Base-by-base conservation (phyloP, 2,797 vertebrate species). In the Yasuhikotakia modesta region DNA sequence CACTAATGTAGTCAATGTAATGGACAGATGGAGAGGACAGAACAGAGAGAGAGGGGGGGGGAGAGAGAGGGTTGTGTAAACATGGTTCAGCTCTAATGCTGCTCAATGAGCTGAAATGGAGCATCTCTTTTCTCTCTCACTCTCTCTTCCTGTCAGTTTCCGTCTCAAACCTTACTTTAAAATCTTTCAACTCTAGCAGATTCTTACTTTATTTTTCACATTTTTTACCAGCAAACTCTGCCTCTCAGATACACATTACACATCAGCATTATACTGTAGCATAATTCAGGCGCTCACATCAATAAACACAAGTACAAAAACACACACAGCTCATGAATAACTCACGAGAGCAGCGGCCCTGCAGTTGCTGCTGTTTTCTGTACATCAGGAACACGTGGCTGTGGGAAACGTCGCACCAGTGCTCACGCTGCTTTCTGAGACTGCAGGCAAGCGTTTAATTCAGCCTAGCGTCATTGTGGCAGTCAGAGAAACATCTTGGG, bases 21-120 rank as follows among this genome's bases (percentile, higher is more conserved):
- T 76, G 72, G 82, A 65, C 76, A 79, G 78, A 88, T 32, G 85
- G 87, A 90, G 86, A 85, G 58, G 7, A 61, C 10, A n/a, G n/a
- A n/a, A 30, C 7, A 17, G 66, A 79, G 65, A 16, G 79, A 53
- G 53, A 35, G 43, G 22, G 45, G 45, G 53, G 63, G 22, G 48
- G 43, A 63, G 46, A 27, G 53, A 71, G 66, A 52, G 55, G 48
- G 32, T 21, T 39, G 73, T 65, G 73, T 78, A 76, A 85, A 79
- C 53, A 55, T 16, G 35, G 63, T 73, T 83, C 70, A 60, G 79
- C 78, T 81, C 72, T 73, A 81, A 81, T 81, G 67, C 80, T 57
- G 73, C 76, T 80, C 67, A 73, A n/a, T 78, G 80, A 58, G 64
- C 63, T 58, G 67, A 81, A 75, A 81, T 79, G 64, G 46, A 71